A percentile compares a stretch with the other conserved stretches of the same genome.
Conservation (phyloP, 1,140 invertebrate species). For the Sarcophaga peregrina region DNA sequence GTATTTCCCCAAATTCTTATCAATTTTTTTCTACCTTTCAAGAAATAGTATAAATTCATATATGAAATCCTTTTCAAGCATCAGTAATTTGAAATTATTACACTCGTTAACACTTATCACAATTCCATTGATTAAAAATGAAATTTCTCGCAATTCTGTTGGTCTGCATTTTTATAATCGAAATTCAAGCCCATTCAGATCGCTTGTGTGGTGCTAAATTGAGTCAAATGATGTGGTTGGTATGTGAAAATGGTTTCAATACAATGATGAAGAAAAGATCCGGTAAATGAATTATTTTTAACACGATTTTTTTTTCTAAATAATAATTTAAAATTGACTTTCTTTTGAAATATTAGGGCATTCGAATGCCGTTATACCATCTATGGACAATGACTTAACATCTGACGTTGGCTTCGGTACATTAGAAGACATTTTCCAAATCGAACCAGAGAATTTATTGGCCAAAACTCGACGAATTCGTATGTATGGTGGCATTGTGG, state of each 20-base stretch:
- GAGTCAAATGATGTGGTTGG: not conserved
- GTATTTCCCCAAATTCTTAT: no score
- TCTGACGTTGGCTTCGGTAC: not conserved
- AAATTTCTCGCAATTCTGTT: not conserved
- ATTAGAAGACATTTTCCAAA: not conserved
- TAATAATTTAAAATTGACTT: no score
- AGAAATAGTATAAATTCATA: not conserved
- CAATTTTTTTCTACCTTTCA: no score
- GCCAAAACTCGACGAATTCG: slow-evolving; percentile 4
- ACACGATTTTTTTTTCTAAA: not conserved
- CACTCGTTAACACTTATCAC: not conserved
- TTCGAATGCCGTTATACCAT: not conserved
- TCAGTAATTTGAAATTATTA: not conserved
- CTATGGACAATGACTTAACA: not conserved
- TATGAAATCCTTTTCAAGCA: not conserved
- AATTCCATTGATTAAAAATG: not conserved
- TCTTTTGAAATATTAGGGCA: not conserved
- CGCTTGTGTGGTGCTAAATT: not conserved
- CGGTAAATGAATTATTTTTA: not conserved
- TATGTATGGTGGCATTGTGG: not conserved
- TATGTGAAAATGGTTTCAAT: slow-evolving; percentile 3
- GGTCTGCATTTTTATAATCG: not conserved
- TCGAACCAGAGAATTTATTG: not conserved
- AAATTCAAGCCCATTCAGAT: not conserved
- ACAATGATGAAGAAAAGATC: not conserved